Evolutionary conservation across 2,888 invertebrate genomes (phyloP).

Genomic region (Ctena decussata): DNA sequence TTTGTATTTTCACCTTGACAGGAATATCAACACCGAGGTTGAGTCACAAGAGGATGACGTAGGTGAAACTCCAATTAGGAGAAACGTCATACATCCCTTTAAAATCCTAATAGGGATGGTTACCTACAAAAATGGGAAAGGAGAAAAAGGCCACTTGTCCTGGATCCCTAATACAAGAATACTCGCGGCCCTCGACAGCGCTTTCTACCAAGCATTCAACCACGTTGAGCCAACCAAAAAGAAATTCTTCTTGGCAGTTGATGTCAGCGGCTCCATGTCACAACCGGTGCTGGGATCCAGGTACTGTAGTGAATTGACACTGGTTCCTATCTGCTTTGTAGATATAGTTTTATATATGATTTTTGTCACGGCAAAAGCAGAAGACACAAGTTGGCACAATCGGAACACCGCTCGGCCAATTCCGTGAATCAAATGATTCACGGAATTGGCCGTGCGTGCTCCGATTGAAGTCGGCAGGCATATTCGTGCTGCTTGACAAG

Average conservation of each 20-base stretch:
- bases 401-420: too few species aligned
- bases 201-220: slow-evolving; percentile 85
- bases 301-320: slow-evolving; percentile 10
- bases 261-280: slow-evolving; percentile 88
- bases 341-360: too few species aligned
- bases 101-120: slow-evolving; percentile 81
- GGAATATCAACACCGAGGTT: slow-evolving; percentile 1
- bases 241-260: slow-evolving; percentile 89
- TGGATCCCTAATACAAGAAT: slow-evolving; percentile 81
- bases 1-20: not conserved
- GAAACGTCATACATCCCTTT: slow-evolving; percentile 83
- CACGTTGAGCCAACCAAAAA: slow-evolving; percentile 88
- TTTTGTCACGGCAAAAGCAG: too few species aligned
- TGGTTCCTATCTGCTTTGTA: too few species aligned
- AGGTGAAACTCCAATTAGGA: not conserved
- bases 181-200: slow-evolving; percentile 78
- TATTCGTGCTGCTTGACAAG: too few species aligned
- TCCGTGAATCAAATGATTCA: too few species aligned
- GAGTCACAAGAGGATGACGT: not conserved
- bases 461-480: too few species aligned
- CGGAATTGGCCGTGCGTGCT: too few species aligned
- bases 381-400: too few species aligned
- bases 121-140: slow-evolving; percentile 80
- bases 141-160: slow-evolving; percentile 84
- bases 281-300: slow-evolving; percentile 83